Percentiles rank a stretch among this genome's conserved stretches.
Conservation (phyloP, 1,140 invertebrate species). For the Eupristina koningsbergeri region DNA sequence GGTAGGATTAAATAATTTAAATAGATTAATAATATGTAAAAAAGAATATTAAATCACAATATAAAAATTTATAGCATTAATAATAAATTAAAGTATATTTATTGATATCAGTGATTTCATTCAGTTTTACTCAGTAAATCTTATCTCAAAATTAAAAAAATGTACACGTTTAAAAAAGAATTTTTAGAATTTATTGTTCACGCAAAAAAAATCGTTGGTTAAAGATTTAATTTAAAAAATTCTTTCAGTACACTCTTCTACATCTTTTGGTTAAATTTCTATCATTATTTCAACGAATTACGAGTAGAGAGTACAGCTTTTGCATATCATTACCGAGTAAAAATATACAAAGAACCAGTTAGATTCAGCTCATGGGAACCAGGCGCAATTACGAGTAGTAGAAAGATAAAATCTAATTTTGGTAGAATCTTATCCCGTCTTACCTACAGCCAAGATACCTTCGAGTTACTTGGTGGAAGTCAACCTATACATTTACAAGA, state of each 20-base stretch:
- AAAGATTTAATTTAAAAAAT: not conserved
- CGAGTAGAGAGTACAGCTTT: not conserved
- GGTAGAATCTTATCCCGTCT: not conserved
- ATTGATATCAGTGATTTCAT: no score
- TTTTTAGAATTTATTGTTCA: no score
- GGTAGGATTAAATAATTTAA: no score
- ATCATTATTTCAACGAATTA: not conserved
- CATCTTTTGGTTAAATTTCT: not conserved
- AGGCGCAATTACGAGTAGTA: not conserved
- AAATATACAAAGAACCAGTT: not conserved
- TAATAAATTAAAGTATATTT: no score
- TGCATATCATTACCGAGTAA: not conserved
- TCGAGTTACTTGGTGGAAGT: not conserved
- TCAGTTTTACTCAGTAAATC: no score
- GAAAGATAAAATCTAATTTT: not conserved
- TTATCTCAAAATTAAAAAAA: no score
- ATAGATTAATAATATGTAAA: no score
- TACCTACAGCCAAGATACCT: not conserved
- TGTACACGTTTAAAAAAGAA: no score
- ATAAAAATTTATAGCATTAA: no score
- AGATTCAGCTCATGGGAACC: not conserved
- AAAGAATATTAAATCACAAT: no score
- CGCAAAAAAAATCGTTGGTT: no score
- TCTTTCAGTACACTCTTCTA: not conserved
- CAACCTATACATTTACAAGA: not conserved